These are phyloP conservation scores for Petrocephalus microphthalmus DNA, from an alignment of 2,113 vertebrate species.

Conservation along the genomic window DNA sequence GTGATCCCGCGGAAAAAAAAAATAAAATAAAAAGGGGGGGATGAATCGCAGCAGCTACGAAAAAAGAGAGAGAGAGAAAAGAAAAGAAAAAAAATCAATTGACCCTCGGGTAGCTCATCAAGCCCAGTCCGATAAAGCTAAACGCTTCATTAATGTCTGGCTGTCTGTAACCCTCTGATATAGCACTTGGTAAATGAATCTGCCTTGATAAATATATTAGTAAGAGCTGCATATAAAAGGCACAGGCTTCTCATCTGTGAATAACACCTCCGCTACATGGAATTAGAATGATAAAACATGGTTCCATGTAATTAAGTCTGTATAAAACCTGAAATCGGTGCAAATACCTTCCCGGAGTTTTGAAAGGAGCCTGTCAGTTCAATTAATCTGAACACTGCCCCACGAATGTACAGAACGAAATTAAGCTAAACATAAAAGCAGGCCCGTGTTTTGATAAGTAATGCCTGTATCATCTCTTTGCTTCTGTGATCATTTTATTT, in stretches of 20 bases:
- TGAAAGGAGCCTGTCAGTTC: conserved; percentile 99
- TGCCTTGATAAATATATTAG: conserved; percentile 99
- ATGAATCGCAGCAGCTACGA: conserved; percentile 91
- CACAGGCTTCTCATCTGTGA: conserved; percentile 99
- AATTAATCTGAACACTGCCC: conserved; percentile 99
- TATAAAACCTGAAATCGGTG: conserved; percentile 99
- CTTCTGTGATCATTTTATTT: conserved; percentile 99
- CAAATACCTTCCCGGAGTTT: conserved; percentile 98
- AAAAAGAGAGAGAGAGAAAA: conserved; percentile 62
- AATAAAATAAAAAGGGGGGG: conserved; percentile 78
- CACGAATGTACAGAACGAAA: conserved; percentile 98
- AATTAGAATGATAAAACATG: conserved; percentile 99
- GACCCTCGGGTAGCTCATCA: conserved; percentile 99
- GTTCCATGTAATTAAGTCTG: conserved; percentile 99
- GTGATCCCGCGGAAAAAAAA: conserved; percentile 71
- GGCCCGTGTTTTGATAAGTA: conserved; percentile 99
- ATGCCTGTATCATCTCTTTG: conserved; percentile 99
- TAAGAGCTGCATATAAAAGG: conserved; percentile 99
- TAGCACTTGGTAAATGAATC: conserved; percentile 99
- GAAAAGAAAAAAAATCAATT: conserved; percentile 92
- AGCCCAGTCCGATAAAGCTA: conserved; percentile 98
- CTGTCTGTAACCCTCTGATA: conserved; percentile 99
- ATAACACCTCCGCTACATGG: conserved; percentile 99
- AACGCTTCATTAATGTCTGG: conserved; percentile 99
- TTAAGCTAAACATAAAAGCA: conserved; percentile 98